A percentile compares a stretch with the other conserved stretches of the same genome.
Conservation (phyloP, 2,797 vertebrate genomes). For the Tympanoctomys barrerae region DNA sequence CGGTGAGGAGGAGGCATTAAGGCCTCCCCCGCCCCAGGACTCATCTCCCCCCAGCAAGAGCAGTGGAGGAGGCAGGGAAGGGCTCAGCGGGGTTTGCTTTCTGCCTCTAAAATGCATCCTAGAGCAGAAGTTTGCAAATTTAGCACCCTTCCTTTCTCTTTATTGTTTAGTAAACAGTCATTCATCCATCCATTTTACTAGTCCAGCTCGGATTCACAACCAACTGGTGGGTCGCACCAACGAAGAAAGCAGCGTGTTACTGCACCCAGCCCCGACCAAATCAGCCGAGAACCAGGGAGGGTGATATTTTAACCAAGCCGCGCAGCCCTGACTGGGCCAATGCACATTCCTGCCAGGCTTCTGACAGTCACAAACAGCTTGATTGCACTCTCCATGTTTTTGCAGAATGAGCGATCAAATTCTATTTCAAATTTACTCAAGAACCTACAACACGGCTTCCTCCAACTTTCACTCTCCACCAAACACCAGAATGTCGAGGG, state of each 20-base stretch:
- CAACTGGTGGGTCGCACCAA: neutral
- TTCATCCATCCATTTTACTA: neutral
- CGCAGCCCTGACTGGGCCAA: too few species aligned
- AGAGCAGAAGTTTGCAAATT: neutral
- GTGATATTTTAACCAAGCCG: neutral
- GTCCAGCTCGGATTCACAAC: neutral
- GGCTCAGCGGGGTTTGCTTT: fast-evolving
- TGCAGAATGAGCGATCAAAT: neutral
- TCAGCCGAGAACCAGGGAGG: neutral
- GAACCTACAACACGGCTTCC: neutral
- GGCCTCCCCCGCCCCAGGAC: neutral
- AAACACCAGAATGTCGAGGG: neutral
- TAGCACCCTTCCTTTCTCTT: neutral
- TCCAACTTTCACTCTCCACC: neutral
- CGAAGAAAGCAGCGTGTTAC: neutral
- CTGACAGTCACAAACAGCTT: neutral
- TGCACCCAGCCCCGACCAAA: neutral
- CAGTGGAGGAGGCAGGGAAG: neutral
- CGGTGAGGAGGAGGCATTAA: neutral
- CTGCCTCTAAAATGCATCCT: neutral
- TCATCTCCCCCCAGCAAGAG: neutral
- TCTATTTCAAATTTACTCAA: neutral
- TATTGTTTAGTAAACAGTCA: neutral
- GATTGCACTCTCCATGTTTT: neutral
- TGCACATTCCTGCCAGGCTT: neutral